These are phyloP conservation scores for Aurelia aurita complex sp. Pacific DNA, from an alignment of 30 jellyfish, hydroid and myxozoan genomes.

Conservation along the genomic window DNA sequence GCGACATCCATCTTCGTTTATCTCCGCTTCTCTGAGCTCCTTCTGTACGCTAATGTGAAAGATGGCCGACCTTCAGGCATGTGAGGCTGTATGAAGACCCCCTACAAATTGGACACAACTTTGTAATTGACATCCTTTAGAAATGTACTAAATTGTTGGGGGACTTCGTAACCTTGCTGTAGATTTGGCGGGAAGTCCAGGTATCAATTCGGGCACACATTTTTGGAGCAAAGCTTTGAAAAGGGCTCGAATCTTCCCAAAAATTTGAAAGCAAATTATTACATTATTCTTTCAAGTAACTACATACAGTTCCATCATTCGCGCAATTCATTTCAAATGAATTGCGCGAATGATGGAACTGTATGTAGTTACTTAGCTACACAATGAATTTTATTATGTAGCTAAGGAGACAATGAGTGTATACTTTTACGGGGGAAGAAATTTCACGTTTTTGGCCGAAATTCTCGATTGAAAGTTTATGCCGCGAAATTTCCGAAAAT, in stretches of 20 bases:
- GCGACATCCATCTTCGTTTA: conserved; percentile 86
- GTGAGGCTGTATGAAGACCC: neutral
- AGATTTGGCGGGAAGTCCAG: conserved; percentile 50
- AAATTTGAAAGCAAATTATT: no score
- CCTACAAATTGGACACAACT: neutral
- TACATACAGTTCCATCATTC: no score
- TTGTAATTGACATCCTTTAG: neutral
- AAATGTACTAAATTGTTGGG: neutral
- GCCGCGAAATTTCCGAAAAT: no score
- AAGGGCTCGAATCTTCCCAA: neutral
- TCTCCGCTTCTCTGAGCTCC: neutral
- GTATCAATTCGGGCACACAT: conserved; percentile 7
- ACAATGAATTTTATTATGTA: no score
- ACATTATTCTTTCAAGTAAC: no score
- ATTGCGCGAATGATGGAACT: no score
- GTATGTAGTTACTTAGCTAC: no score
- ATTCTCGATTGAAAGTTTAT: no score
- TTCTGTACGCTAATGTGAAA: neutral
- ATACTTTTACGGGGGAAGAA: no score
- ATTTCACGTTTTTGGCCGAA: no score
- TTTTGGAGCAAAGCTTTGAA: neutral
- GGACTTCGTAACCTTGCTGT: neutral
- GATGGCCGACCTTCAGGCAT: neutral
- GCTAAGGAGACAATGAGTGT: no score
- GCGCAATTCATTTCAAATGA: no score